A percentile compares a stretch with the other conserved stretches of the same genome.
Conservation (phyloP, 2,113 vertebrate genomes). For the Kryptolebias marmoratus region DNA sequence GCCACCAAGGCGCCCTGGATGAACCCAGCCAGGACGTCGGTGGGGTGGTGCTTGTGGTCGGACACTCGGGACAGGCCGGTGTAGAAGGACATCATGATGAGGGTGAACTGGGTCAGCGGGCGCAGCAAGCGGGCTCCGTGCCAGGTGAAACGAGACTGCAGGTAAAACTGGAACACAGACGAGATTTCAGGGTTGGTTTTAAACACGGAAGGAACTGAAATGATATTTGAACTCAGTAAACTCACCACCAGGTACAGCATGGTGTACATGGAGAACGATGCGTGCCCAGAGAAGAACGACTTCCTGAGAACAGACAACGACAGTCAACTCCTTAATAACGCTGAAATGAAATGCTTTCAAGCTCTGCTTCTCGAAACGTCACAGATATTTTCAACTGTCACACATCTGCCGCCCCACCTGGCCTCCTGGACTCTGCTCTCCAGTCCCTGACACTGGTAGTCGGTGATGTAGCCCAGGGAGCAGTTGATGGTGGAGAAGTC, state of each 20-base stretch:
- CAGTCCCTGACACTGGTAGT: conserved; percentile 85
- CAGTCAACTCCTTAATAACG: neutral
- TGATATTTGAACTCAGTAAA: conserved; percentile 5
- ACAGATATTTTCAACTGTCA: too few relatives aligned
- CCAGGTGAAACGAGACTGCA: conserved; percentile 96
- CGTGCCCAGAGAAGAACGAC: conserved; percentile 95
- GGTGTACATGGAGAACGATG: conserved; percentile 97
- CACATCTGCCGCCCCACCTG: conserved; percentile 76
- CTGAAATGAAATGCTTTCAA: neutral
- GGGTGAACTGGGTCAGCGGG: conserved; percentile 95
- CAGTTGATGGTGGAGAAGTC: conserved; percentile 84
- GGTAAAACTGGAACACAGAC: conserved; percentile 86
- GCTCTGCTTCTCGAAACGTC: neutral
- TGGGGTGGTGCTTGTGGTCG: conserved; percentile 95
- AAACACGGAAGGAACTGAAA: neutral
- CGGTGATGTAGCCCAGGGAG: conserved; percentile 86
- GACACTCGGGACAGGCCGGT: conserved; percentile 93
- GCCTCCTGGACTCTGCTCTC: conserved; percentile 85
- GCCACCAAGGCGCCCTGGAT: conserved; percentile 93
- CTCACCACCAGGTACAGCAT: conserved; percentile 94
- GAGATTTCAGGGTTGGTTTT: neutral
- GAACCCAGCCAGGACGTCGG: conserved; percentile 93
- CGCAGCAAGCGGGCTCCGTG: conserved; percentile 91
- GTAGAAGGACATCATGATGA: conserved; percentile 98
- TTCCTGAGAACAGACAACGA: conserved; percentile 74